These are phyloP conservation scores for Drosophila watanabei DNA, from an alignment of 1,140 invertebrate genomes.

Conservation along the genomic window DNA sequence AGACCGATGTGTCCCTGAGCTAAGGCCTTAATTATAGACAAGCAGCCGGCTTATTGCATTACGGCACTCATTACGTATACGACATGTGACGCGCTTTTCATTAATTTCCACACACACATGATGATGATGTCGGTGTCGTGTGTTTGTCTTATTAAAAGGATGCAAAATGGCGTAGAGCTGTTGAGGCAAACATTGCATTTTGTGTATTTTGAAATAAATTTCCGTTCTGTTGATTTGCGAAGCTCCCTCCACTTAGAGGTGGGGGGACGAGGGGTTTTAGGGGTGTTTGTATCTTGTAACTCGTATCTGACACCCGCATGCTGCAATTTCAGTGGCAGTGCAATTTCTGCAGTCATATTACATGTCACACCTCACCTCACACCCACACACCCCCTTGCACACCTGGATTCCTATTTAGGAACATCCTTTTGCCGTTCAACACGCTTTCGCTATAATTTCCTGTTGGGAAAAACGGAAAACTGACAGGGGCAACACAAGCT, in stretches of 20 bases:
- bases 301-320: slow-evolving; percentile 67
- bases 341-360: slow-evolving; percentile 76
- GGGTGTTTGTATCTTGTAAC: slow-evolving; percentile 49
- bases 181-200: slow-evolving; percentile 55
- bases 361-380: slow-evolving; percentile 61
- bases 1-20: slow-evolving; percentile 1
- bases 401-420: slow-evolving; percentile 35
- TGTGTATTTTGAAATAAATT: slow-evolving; percentile 80
- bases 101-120: slow-evolving; percentile 27
- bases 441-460: slow-evolving; percentile 79
- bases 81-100: slow-evolving; percentile 41
- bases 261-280: no score
- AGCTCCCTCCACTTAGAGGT: slow-evolving; percentile 11
- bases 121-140: slow-evolving; percentile 7
- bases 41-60: slow-evolving; percentile 35
- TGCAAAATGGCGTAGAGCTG: slow-evolving; percentile 29
- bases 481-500: slow-evolving; percentile 25
- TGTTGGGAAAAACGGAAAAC: slow-evolving; percentile 57
- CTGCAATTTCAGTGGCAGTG: slow-evolving; percentile 47
- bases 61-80: slow-evolving; percentile 46
- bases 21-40: slow-evolving; percentile 22
- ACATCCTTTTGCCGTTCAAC: slow-evolving; percentile 78
- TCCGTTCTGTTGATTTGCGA: slow-evolving; percentile 75
- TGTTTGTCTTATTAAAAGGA: slow-evolving; percentile 71
- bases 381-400: background rate